Conservation (phyloP, 2,113 vertebrate species). For the Elgaria multicarinata region DNA sequence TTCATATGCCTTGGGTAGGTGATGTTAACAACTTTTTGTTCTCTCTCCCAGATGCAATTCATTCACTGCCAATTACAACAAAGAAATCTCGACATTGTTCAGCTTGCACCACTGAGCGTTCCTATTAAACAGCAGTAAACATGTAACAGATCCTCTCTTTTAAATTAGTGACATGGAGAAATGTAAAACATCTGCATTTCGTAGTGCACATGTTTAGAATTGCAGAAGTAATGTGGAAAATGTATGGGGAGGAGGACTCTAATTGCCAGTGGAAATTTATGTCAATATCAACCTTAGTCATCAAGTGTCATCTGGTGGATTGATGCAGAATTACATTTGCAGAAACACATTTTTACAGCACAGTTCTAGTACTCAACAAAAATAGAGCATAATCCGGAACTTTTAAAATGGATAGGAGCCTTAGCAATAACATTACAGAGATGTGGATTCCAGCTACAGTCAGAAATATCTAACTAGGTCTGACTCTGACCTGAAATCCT, state of each 20-base stretch:
- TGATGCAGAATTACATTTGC: constrained; percentile 65
- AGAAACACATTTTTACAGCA: not conserved
- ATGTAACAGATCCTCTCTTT: constrained; percentile 21
- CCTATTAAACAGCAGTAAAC: constrained; percentile 17
- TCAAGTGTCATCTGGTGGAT: constrained; percentile 73
- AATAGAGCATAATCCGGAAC: not conserved
- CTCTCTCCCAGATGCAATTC: not conserved
- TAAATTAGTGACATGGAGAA: not conserved
- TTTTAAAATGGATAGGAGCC: not conserved
- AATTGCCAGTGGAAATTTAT: constrained; percentile 3
- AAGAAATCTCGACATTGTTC: not conserved
- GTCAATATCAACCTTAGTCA: constrained; percentile 50
- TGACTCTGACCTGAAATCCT: not conserved
- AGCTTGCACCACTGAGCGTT: not conserved
- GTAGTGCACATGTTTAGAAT: not conserved
- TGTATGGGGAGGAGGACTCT: constrained; percentile 6
- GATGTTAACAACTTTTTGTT: not conserved
- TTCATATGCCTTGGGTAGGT: not conserved
- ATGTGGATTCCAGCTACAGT: not conserved
- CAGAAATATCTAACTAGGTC: not conserved
- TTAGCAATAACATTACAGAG: not conserved
- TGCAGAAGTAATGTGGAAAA: constrained; percentile 15
- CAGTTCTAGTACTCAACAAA: not conserved
- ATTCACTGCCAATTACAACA: not conserved
- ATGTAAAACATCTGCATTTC: constrained; percentile 3